Percentiles rank a stretch among this genome's conserved stretches.
phyloP scores from a whole-genome alignment of 2,113 vertebrate species.

The Leptobrachium ailaonicum region DNA sequence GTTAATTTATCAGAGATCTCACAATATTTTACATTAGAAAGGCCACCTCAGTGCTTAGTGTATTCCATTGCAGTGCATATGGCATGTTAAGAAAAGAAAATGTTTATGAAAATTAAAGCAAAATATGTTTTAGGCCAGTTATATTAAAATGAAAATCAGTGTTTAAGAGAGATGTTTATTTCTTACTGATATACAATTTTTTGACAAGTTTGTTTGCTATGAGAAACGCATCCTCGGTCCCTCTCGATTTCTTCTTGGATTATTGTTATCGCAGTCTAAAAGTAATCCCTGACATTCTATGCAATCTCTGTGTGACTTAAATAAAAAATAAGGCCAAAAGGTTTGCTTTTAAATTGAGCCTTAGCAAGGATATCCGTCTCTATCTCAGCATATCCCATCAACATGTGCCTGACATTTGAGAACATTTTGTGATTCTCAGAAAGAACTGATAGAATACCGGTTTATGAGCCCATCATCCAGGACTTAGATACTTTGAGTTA shows the following conservation, averaged over 20 bases:
- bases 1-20: too few species aligned
- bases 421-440: slow-evolving; percentile 35
- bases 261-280: slow-evolving; percentile 19
- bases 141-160: too few species aligned
- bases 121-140: too few species aligned
- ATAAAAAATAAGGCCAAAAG: slow-evolving; percentile 22
- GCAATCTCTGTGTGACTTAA: slow-evolving; percentile 21
- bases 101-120: too few species aligned
- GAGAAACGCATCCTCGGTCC: background rate
- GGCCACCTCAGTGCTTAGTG: too few species aligned
- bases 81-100: too few species aligned
- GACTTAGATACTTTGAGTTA: slow-evolving; percentile 29
- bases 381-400: slow-evolving; percentile 33
- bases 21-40: too few species aligned
- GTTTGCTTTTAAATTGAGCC: slow-evolving; percentile 6
- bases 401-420: slow-evolving; percentile 39
- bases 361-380: slow-evolving; percentile 25
- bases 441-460: background rate
- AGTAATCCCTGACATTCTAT: slow-evolving; percentile 35
- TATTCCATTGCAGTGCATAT: too few species aligned
- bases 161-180: background rate
- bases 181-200: background rate
- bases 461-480: slow-evolving; percentile 34
- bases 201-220: slow-evolving; percentile 13
- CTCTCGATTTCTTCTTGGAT: slow-evolving; percentile 7